Conservation (phyloP, 2,113 vertebrate species). For the Lampris incognitus region DNA sequence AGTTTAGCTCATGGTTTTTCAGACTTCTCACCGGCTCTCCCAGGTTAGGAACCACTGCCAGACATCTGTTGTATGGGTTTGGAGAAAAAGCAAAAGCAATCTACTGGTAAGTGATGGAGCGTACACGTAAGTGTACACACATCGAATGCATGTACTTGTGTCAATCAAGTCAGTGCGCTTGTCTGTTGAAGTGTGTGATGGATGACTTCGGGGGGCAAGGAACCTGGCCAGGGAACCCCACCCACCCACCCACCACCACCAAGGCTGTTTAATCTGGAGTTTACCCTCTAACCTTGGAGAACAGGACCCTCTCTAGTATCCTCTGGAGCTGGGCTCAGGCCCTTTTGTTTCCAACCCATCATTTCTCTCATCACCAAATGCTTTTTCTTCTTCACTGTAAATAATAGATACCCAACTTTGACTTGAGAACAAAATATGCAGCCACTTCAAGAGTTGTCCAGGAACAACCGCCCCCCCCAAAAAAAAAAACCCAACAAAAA, state of each 20-base stretch:
- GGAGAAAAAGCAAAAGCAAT: slow-evolving; percentile 1
- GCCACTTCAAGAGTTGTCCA: too few species aligned
- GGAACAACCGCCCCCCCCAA: too few species aligned
- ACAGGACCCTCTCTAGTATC: neutral
- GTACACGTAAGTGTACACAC: slow-evolving; percentile 3
- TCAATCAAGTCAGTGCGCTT: slow-evolving; percentile 19
- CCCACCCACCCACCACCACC: slow-evolving; percentile 14
- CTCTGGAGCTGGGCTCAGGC: neutral
- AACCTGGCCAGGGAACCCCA: slow-evolving; percentile 26
- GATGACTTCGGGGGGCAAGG: slow-evolving; percentile 42
- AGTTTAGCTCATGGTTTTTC: too few species aligned
- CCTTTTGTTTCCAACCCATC: neutral
- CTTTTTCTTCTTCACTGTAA: neutral
- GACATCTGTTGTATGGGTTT: slow-evolving; percentile 10
- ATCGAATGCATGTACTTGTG: slow-evolving; percentile 13
- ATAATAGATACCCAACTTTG: too few species aligned
- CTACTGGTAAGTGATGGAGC: slow-evolving; percentile 9
- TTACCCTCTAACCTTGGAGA: slow-evolving; percentile 30
- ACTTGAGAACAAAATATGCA: too few species aligned
- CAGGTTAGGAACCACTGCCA: slow-evolving; percentile 3
- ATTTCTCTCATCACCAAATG: neutral
- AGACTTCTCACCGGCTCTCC: too few species aligned
- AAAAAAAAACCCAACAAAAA: too few species aligned
- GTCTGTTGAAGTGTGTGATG: slow-evolving; percentile 40
- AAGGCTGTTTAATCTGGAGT: slow-evolving; percentile 36